phyloP scores from a whole-genome alignment of 1,140 invertebrate genomes.

The Mylabris phalerata region DNA sequence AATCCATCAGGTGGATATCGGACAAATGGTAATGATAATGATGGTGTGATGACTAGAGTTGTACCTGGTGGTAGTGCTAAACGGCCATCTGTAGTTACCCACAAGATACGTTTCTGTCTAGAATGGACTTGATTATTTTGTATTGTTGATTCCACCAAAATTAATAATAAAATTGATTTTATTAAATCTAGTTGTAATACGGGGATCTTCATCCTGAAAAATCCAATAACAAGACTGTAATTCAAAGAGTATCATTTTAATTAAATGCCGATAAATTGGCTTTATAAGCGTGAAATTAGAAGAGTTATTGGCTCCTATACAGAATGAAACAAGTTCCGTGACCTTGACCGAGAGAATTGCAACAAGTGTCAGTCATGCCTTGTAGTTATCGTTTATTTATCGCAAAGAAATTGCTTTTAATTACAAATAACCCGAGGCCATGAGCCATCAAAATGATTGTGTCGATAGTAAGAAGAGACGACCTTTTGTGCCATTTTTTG shows the following conservation, averaged over 20 bases:
- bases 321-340: slow-evolving; percentile 7
- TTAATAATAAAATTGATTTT: too few relatives aligned
- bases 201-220: slow-evolving; percentile 6
- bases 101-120: slow-evolving; percentile 70
- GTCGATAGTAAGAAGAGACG: not conserved
- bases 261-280: too few relatives aligned
- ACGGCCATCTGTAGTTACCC: slow-evolving; percentile 75
- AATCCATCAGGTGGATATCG: slow-evolving; percentile 77
- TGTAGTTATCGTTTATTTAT: not conserved
- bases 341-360: slow-evolving; percentile 5
- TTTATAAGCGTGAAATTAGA: too few relatives aligned
- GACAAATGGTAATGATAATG: slow-evolving; percentile 72
- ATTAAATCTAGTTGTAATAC: not conserved
- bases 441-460: too few relatives aligned
- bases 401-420: too few relatives aligned
- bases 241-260: too few relatives aligned
- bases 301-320: too few relatives aligned
- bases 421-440: too few relatives aligned
- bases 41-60: slow-evolving; percentile 69
- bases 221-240: too few relatives aligned
- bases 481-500: slow-evolving; percentile 8
- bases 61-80: slow-evolving; percentile 75
- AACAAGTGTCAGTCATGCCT: too few relatives aligned
- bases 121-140: slow-evolving; percentile 46
- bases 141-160: too few relatives aligned